Evolutionary conservation across 2,797 vertebrate species (phyloP).

Genomic region (Bovichtus diacanthus): DNA sequence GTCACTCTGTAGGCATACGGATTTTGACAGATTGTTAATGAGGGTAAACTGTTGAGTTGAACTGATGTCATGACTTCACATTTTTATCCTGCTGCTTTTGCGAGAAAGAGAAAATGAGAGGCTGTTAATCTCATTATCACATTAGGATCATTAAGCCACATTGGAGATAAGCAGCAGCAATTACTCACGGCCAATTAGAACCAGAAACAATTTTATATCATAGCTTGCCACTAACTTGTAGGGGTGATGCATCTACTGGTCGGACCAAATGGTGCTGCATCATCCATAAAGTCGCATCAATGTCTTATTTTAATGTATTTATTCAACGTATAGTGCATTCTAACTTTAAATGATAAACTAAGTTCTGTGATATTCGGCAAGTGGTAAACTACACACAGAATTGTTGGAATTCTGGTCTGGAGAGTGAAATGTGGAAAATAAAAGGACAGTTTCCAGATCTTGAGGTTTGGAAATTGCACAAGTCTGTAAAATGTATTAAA

Average conservation of each 20-base stretch:
- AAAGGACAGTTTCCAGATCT: constrained; percentile 32
- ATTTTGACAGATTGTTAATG: constrained; percentile 63
- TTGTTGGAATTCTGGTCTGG: constrained; percentile 31
- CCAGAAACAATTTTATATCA: constrained; percentile 20
- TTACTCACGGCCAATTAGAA: constrained; percentile 42
- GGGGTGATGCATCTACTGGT: not conserved
- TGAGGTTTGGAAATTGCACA: constrained; percentile 40
- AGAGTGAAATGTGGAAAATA: constrained; percentile 40
- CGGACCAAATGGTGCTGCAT: not conserved
- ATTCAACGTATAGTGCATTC: not conserved
- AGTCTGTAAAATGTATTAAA: constrained; percentile 47
- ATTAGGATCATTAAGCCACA: constrained; percentile 37
- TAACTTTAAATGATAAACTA: not conserved
- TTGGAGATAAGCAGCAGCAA: constrained; percentile 51
- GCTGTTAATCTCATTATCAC: constrained; percentile 70
- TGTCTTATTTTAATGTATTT: not conserved
- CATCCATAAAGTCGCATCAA: not conserved
- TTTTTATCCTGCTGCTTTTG: constrained; percentile 2
- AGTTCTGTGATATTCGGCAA: constrained; percentile 3
- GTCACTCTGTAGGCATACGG: constrained; percentile 55
- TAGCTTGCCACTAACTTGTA: not conserved
- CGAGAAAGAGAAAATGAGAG: constrained; percentile 26
- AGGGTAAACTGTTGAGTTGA: constrained; percentile 31
- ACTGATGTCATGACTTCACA: constrained; percentile 58
- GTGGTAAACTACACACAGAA: constrained; percentile 12